Percentiles rank a stretch among this genome's conserved stretches.
Conservation (phyloP, 2,888 invertebrate species). For the Emmelina monodactyla region DNA sequence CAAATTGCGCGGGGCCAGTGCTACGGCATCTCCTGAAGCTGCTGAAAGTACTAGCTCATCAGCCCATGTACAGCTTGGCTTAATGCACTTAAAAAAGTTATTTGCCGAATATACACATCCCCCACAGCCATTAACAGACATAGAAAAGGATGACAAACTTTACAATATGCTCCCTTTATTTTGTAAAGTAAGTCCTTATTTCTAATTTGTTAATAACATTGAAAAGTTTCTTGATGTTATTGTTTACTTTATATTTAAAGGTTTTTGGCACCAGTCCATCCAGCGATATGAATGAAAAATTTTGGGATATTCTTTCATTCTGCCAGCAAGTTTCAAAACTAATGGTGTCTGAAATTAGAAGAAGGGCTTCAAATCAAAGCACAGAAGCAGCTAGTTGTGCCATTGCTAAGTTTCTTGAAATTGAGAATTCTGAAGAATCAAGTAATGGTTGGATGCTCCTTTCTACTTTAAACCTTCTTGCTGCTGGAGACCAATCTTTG, state of each 20-base stretch:
- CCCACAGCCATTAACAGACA: slow-evolving; percentile 77
- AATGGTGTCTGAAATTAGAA: slow-evolving; percentile 96
- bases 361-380: slow-evolving; percentile 95
- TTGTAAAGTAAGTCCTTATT: slow-evolving; percentile 78
- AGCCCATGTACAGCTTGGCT: slow-evolving; percentile 86
- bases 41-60: slow-evolving; percentile 69
- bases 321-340: slow-evolving; percentile 93
- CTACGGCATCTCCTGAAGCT: slow-evolving; percentile 59
- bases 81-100: slow-evolving; percentile 95
- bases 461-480: slow-evolving; percentile 88
- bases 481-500: slow-evolving; percentile 87
- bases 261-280: slow-evolving; percentile 93
- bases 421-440: slow-evolving; percentile 92
- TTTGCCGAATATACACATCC: slow-evolving; percentile 95
- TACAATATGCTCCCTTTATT: slow-evolving; percentile 98
- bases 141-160: slow-evolving; percentile 89
- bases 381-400: slow-evolving; percentile 96
- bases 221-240: background rate
- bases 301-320: slow-evolving; percentile 94
- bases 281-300: slow-evolving; percentile 97
- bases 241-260: slow-evolving; percentile 53
- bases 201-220: background rate
- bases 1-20: slow-evolving; percentile 75
- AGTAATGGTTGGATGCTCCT: slow-evolving; percentile 97
- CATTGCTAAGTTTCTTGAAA: slow-evolving; percentile 95